Percentiles rank a stretch among this genome's conserved stretches.
Evolutionary conservation across 2,113 vertebrate genomes (phyloP).

Genomic region (Atractosteus spatula): DNA sequence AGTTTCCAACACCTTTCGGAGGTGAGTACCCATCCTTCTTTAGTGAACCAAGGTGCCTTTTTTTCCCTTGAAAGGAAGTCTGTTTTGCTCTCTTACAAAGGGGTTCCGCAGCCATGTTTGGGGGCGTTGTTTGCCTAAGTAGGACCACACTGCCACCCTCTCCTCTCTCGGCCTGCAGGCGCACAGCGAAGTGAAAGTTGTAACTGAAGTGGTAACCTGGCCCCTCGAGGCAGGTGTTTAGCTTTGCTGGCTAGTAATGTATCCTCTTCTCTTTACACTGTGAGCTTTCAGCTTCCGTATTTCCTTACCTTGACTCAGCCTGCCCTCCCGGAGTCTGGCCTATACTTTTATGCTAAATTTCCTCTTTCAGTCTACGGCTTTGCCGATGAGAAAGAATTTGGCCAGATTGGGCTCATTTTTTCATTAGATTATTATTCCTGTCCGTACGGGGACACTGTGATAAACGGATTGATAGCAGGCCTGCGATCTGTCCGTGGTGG

Average conservation of each 20-base stretch:
- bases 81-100: too few relatives aligned
- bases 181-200: conserved; percentile 4
- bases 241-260: conserved; percentile 7
- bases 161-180: neutral
- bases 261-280: neutral
- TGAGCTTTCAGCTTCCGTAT: neutral
- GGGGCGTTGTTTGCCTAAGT: too few relatives aligned
- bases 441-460: too few relatives aligned
- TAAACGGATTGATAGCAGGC: too few relatives aligned
- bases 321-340: neutral
- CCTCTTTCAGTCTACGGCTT: neutral
- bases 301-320: neutral
- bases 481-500: too few relatives aligned
- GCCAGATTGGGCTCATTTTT: neutral
- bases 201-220: conserved; percentile 2
- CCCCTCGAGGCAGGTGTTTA: neutral
- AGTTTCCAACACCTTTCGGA: conserved; percentile 92
- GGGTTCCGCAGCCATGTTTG: too few relatives aligned
- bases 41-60: neutral
- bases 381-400: neutral
- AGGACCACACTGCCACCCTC: too few relatives aligned
- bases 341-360: neutral
- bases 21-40: conserved; percentile 69
- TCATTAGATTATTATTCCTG: too few relatives aligned
- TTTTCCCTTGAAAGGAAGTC: neutral